Conservation (phyloP, 2,888 invertebrate genomes). For the Baccha elongata region DNA sequence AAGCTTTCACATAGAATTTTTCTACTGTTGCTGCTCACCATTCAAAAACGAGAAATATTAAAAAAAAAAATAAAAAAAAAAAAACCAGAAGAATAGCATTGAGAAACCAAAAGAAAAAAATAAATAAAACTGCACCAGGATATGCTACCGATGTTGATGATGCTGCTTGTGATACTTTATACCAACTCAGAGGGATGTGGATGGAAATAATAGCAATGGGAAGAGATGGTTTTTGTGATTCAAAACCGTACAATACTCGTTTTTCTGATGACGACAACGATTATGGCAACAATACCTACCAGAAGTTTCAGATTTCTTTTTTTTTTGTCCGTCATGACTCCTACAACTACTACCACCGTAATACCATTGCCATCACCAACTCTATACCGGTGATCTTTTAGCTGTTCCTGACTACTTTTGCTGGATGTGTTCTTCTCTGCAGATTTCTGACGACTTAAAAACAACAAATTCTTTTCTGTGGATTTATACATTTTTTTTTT, state of each 20-base stretch:
- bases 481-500: conserved; percentile 12
- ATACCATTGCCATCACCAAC: conserved; percentile 7
- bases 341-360: conserved; percentile 9
- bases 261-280: conserved; percentile 71
- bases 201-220: conserved; percentile 25
- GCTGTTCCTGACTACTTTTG: conserved; percentile 38
- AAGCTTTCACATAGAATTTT: conserved; percentile 69
- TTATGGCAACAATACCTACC: conserved; percentile 68
- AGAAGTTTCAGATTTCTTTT: conserved; percentile 48
- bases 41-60: conserved; percentile 52
- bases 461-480: conserved; percentile 28
- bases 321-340: neutral
- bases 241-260: conserved; percentile 58
- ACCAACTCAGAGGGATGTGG: conserved; percentile 19
- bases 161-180: conserved; percentile 55
- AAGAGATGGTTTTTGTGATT: conserved; percentile 42
- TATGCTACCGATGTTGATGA: conserved; percentile 62
- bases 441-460: conserved; percentile 15
- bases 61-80: conserved; percentile 46
- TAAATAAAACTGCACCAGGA: conserved; percentile 51
- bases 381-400: conserved; percentile 38
- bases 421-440: conserved; percentile 21
- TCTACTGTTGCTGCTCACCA: conserved; percentile 53
- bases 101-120: conserved; percentile 29
- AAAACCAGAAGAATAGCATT: conserved; percentile 40